A percentile compares a stretch with the other conserved stretches of the same genome.
Conservation (phyloP, 2,888 invertebrate species). For the Diaprepes abbreviatus region DNA sequence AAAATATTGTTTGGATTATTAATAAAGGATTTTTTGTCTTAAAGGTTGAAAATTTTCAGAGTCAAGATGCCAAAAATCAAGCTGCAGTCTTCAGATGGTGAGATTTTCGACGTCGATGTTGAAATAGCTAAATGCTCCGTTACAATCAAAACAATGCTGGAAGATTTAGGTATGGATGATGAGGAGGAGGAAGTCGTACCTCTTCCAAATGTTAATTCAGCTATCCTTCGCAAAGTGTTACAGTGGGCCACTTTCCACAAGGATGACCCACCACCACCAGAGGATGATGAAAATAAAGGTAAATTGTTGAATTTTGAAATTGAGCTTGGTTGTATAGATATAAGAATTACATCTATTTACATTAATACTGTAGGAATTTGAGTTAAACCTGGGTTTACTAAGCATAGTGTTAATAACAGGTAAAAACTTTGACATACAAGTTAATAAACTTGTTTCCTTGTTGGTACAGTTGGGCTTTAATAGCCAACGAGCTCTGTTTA, state of each 20-base stretch:
- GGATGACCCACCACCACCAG: conserved; percentile 95
- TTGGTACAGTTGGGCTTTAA: too few relatives aligned
- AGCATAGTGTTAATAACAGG: too few relatives aligned
- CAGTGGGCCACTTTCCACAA: conserved; percentile 95
- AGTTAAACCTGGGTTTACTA: too few relatives aligned
- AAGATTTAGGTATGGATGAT: conserved; percentile 92
- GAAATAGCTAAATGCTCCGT: conserved; percentile 98
- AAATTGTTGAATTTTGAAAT: too few relatives aligned
- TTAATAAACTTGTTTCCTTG: too few relatives aligned
- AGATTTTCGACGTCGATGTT: conserved; percentile 95
- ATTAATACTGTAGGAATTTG: too few relatives aligned
- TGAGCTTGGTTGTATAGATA: too few relatives aligned
- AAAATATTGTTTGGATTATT: not conserved
- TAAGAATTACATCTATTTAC: too few relatives aligned
- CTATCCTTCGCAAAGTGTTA: conserved; percentile 94
- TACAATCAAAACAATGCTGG: conserved; percentile 98
- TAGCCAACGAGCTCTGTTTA: too few relatives aligned
- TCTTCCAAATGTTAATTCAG: conserved; percentile 96
- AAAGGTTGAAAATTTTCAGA: not conserved
- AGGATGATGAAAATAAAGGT: conserved; percentile 94
- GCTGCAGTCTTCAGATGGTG: conserved; percentile 94
- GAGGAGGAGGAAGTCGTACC: conserved; percentile 96
- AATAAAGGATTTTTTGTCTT: not conserved
- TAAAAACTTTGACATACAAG: too few relatives aligned
- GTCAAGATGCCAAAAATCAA: conserved; percentile 93